A percentile compares a stretch with the other conserved stretches of the same genome.
phyloP scores from a whole-genome alignment of 2,113 vertebrate species.

The Nesogale talazaci region DNA sequence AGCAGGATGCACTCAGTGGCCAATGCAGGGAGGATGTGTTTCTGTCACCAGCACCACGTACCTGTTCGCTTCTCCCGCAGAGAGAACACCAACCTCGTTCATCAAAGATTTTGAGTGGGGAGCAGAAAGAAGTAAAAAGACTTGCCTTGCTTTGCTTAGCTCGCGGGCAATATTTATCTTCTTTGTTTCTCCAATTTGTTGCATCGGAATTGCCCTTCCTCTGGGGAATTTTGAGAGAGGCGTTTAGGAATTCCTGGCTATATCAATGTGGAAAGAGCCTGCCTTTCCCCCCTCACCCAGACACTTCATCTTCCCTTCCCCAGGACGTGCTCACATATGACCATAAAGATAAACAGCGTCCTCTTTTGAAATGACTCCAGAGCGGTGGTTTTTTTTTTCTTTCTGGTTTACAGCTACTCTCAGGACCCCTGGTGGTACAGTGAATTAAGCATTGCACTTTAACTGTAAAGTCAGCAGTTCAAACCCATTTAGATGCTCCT shows the following conservation, averaged over 20 bases:
- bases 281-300: background rate
- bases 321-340: background rate
- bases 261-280: background rate
- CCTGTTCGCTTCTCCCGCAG: background rate
- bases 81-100: background rate
- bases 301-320: background rate
- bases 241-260: conserved; percentile 14
- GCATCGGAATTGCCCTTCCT: background rate
- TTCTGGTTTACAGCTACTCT: background rate
- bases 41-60: background rate
- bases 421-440: too few relatives aligned
- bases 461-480: too few relatives aligned
- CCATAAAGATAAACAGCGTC: background rate
- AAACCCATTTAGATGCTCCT: too few relatives aligned
- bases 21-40: background rate
- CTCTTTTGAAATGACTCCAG: background rate
- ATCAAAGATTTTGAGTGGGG: background rate
- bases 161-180: background rate
- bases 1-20: background rate
- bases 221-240: background rate
- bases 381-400: background rate
- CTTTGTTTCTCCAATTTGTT: conserved; percentile 2
- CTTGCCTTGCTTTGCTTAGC: background rate
- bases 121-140: background rate
- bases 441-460: too few relatives aligned